Base-by-base conservation (phyloP, 1,140 invertebrate species). In the Diabrotica undecimpunctata region DNA sequence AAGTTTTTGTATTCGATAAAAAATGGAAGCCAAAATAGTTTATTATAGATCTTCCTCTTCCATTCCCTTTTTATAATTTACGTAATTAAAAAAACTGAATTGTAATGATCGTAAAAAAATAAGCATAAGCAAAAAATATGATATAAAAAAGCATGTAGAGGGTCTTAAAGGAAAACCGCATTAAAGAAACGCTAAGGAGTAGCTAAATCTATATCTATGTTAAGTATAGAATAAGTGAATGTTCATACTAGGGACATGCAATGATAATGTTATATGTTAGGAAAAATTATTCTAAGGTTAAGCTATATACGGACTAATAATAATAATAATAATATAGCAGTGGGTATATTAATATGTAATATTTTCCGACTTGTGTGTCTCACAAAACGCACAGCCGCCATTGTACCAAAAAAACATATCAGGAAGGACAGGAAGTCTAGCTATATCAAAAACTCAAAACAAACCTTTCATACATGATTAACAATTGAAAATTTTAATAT, bases 281-380 rank as follows among this genome's bases (percentile, higher is more conserved):
- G 70, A 70, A 73, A 72, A 75, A 73, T 76, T 75, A 76, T 75
- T 75, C 74, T 77, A 75, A 68, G 25, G 69, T 72, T 72, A 75
- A 65, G 71, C 71, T 76, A 76, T 72, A 70, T 75, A 77, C 72
- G 68, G 70, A 73, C 74, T 77, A 77, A 70, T 72, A 70, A 71
- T 25, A 25, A 73, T 25, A 25, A 73, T 72, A 71, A 73, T 69
- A 74, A 73, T 71, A 71, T 70, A 71, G 69, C 70, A 66, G 65
- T 67, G 69, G 60, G 55, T 65, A 62, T 51, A 64, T 58, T 55
- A 58, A 57, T 54, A 63, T 53, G 60, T 36, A 61, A 25, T 36
- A 52, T 11, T 53, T 35, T 62, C 52, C 10, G 8, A 38, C 14
- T 46, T 56, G 55, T 46, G 25, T 37, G 14, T 41, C 39, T 50